Base-by-base conservation (phyloP, 2,113 vertebrate species). In the Nymphicus hollandicus region DNA sequence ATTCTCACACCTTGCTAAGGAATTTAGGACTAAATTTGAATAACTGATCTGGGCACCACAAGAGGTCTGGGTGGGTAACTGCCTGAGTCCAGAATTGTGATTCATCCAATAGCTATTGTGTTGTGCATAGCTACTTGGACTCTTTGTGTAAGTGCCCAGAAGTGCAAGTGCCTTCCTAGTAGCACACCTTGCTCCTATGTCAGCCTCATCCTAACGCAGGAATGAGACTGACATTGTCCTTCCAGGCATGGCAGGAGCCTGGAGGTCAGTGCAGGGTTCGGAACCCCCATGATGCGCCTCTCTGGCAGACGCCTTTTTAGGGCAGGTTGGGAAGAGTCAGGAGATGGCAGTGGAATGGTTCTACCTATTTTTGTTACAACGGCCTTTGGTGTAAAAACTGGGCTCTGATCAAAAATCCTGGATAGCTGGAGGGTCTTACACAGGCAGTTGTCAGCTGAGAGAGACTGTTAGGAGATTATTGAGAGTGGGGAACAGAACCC, bases 261-360 rank as follows among this genome's bases (percentile, higher is more conserved):
- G 23, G 18, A 14, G 12, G 24, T 19, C n/a, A 12, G 27, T 14
- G 31, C 8, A 12, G 16, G 24, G 10, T 31, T 73, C 49, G 11
- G 27, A 68, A 10, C 9, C 16, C 9, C 11, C 5, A 0, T 5
- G 0, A 2, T 20, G 19, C 0, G 0, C 17, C 5, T 23, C 52
- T 31, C 68, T 72, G 35, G 39, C 35, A 80, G 68, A 12, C 3
- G 7, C 9, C 31, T 71, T 65, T 61, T 72, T 16, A 15, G 60
- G 72, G 25, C 5, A 3, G 18, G 6, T 6, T 50, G 35, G 41
- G 44, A 86, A 86, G 58, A 37, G 33, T 3, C 6, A 6, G 39
- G 41, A 55, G 49, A 5, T 1, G 6, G 33, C 33, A 78, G 31
- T 5, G 39, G 64, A 29, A 4, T 39, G 49, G 27, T 29, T 50